Evolutionary conservation across 1,140 invertebrate species (phyloP).

Genomic region (Atta texana): DNA sequence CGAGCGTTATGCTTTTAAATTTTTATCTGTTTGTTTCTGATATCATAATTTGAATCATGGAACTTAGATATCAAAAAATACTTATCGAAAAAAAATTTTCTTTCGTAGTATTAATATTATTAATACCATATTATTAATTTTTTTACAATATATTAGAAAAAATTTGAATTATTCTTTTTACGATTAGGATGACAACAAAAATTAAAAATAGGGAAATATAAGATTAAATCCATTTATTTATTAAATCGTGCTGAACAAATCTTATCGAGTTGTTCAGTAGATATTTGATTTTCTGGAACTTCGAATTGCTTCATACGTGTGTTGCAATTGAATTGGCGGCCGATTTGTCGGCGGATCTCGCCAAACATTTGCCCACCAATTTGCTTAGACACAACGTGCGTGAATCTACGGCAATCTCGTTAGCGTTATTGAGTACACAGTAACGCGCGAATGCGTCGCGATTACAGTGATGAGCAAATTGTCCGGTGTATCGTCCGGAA

Average conservation of each 20-base stretch:
- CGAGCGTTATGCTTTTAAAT: neutral
- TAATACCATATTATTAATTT: neutral
- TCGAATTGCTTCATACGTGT: conserved; percentile 58
- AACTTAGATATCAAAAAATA: neutral
- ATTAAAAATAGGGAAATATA: neutral
- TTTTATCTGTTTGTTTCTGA: neutral
- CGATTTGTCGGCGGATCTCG: conserved; percentile 66
- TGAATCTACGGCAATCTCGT: conserved; percentile 74
- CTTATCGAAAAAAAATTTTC: neutral
- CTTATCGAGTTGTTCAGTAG: neutral
- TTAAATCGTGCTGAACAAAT: neutral
- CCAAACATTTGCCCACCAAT: conserved; percentile 75
- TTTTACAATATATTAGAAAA: neutral
- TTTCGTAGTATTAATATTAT: neutral
- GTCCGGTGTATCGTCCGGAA: conserved; percentile 20
- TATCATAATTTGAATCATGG: neutral
- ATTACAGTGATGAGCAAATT: conserved; percentile 64
- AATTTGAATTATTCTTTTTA: neutral
- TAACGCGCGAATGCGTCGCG: conserved; percentile 70
- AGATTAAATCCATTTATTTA: neutral
- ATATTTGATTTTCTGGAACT: conserved; percentile 23
- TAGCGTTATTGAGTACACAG: conserved; percentile 68
- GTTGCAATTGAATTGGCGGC: conserved; percentile 70
- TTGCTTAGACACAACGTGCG: conserved; percentile 73
- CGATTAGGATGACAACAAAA: neutral